Evolutionary conservation across 2,113 vertebrate species (phyloP).

Genomic region (Garra rufa): DNA sequence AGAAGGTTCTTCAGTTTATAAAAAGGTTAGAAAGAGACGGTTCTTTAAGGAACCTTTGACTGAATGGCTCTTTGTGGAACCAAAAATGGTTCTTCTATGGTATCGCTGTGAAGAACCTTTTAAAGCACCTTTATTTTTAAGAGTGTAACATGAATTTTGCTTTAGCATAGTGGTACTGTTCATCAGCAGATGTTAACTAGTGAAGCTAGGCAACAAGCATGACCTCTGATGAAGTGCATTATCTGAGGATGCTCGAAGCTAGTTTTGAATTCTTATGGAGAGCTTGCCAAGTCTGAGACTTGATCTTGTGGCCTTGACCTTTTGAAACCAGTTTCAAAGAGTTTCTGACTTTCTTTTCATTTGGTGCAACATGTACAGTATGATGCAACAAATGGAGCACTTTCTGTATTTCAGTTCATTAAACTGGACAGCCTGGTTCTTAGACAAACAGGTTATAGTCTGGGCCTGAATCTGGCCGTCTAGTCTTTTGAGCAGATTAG

Average conservation of each 20-base stretch:
- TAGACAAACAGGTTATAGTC: background rate
- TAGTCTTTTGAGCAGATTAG: background rate
- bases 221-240: background rate
- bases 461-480: background rate
- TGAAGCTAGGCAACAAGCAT: background rate
- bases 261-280: background rate
- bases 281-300: background rate
- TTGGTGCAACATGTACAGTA: background rate
- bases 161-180: background rate
- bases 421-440: background rate
- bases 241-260: background rate
- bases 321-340: background rate
- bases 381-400: background rate
- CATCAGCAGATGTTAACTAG: background rate
- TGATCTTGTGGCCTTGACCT: background rate
- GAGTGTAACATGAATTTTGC: background rate
- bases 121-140: too few relatives aligned
- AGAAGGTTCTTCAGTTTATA: too few relatives aligned
- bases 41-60: too few relatives aligned
- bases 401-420: slow-evolving; percentile 3
- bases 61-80: too few relatives aligned
- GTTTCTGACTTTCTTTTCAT: background rate
- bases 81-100: too few relatives aligned
- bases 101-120: too few relatives aligned
- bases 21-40: too few relatives aligned